Evolutionary conservation across 1,140 invertebrate species (phyloP), one percentile per base, ranked within the genome.

Genomic region (Pinna nobilis): DNA sequence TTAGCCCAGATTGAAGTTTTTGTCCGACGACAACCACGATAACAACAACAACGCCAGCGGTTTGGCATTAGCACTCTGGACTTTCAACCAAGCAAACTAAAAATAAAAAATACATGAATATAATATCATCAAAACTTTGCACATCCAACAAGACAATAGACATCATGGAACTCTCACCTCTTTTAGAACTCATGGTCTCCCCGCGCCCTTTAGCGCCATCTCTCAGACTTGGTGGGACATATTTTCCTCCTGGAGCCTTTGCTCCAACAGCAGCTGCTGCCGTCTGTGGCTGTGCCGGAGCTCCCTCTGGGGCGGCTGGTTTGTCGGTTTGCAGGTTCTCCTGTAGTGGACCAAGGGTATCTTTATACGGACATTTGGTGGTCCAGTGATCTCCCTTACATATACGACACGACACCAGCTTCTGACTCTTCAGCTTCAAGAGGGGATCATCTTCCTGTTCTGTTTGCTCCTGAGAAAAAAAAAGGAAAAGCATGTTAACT

Each of bases 321-420:
- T 83, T 81, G 15, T 87, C 87, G 30, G 79, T 82, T 30, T 77
- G 74, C n/a, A 67, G 39, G 6, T 53, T 60, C 59, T 67, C 86
- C 78, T 88, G 86, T 23, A 88, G 66, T 1, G 88, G 86, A 20
- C 81, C 83, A 7, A 82, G 93, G 30, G 90, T 96, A 81, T 98
- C 95, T 89, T 98, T 98, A 91, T 96, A 99, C 1, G 97, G 97
- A 92, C 97, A 99, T 80, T 96, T 96, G 53, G 95, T 93, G 6
- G 97, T 98, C 96, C 97, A 99, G 91, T 99, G 97, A 80, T 98
- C 97, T 20, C 89, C 89, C 66, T 96, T 96, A 90, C 97, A 99
- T 69, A 94, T 96, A 88, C 97, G 92, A 86, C 97, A 99, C 85
- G 96, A 96, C 63, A 98, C 95, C 81, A 96, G 92, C 80, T 94